These are phyloP conservation scores for Theodoxus fluviatilis DNA, from an alignment of 2,888 invertebrate genomes.

Conservation along the genomic window DNA sequence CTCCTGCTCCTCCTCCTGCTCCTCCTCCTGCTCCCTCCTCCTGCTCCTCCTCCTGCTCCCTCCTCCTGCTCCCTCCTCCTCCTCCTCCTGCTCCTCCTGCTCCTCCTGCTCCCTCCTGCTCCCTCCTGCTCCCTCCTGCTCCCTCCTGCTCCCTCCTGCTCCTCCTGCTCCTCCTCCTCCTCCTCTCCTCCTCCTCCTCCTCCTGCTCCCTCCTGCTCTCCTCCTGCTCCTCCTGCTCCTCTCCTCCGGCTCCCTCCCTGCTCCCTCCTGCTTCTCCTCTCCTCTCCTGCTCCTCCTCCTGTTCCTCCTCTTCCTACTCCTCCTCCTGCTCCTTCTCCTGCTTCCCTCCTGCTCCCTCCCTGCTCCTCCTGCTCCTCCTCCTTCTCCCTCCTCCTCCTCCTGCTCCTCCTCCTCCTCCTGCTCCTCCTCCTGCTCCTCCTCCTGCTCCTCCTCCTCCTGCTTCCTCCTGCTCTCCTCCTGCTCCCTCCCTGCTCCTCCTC, in stretches of 20 bases:
- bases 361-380: conserved; percentile 14
- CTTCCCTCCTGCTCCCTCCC: conserved; percentile 1
- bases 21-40: neutral
- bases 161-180: neutral
- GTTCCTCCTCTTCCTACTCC: conserved; percentile 7
- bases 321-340: conserved; percentile 15
- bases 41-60: neutral
- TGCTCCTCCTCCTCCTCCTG: conserved; percentile 8
- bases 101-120: neutral
- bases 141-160: neutral
- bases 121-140: neutral
- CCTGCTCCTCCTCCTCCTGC: conserved; percentile 19
- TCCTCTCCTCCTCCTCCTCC: neutral
- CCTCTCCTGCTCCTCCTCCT: neutral
- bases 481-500: neutral
- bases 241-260: neutral
- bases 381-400: conserved; percentile 17
- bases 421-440: conserved; percentile 20
- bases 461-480: neutral
- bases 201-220: neutral
- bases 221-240: neutral
- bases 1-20: neutral
- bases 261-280: neutral
- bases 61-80: neutral
- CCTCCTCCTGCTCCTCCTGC: neutral